A percentile compares a stretch with the other conserved stretches of the same genome.
Evolutionary conservation across 1,140 invertebrate genomes (phyloP).

Genomic region (Schlechtendalia chinensis): DNA sequence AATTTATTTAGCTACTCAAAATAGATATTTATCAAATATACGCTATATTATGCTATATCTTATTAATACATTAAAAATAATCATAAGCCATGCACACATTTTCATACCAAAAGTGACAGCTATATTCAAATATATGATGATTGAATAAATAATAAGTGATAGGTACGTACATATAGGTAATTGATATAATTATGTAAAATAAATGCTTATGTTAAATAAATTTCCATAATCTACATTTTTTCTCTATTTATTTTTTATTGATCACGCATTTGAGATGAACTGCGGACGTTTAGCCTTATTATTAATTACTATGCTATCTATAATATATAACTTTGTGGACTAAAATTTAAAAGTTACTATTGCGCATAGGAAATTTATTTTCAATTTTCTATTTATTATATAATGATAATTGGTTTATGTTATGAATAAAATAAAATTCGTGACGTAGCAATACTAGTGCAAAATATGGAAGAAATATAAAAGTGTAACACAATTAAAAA

Average conservation of each 20-base stretch:
- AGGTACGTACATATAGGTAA: too few species aligned
- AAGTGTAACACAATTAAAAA: constrained; percentile 16
- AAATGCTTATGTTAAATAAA: background rate
- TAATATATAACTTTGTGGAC: background rate
- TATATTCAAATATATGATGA: background rate
- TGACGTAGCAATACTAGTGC: constrained; percentile 36
- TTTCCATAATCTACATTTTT: background rate
- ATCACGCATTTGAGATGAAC: background rate
- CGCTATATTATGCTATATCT: background rate
- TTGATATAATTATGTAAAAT: background rate
- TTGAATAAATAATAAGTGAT: background rate
- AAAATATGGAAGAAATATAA: constrained; percentile 32
- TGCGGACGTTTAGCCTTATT: background rate
- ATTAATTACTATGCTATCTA: background rate
- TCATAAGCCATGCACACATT: constrained; percentile 28
- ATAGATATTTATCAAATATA: too few species aligned
- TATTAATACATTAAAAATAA: background rate
- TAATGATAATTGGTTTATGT: background rate
- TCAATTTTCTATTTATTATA: background rate
- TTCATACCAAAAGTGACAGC: background rate
- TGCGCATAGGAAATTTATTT: background rate
- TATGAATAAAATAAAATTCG: constrained; percentile 5
- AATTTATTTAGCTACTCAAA: too few species aligned
- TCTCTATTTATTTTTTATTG: background rate
- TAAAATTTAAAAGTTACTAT: background rate